Conservation (phyloP, 2,888 invertebrate species). For the Heliconius ethilla region DNA sequence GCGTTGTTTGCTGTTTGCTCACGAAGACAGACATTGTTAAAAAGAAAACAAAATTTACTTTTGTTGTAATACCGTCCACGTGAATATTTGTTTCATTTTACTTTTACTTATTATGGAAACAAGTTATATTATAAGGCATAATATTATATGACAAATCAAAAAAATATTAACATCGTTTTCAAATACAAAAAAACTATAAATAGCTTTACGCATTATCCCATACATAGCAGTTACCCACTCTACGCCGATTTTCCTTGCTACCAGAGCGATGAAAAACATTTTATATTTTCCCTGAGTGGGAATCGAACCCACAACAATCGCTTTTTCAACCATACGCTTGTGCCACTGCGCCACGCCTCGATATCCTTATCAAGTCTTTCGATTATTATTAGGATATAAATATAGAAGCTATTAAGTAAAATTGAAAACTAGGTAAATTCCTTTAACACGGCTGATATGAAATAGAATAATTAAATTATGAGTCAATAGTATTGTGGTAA, state of each 20-base stretch:
- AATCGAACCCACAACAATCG: too few species aligned
- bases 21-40: slow-evolving; percentile 52
- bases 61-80: slow-evolving; percentile 50
- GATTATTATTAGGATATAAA: not conserved
- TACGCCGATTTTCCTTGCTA: too few species aligned
- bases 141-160: not conserved
- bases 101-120: slow-evolving; percentile 20
- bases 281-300: too few species aligned
- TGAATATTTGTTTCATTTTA: slow-evolving; percentile 45
- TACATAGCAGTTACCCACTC: too few species aligned
- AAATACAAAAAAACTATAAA: too few species aligned
- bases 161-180: not conserved
- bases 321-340: too few species aligned
- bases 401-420: not conserved
- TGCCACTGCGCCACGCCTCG: too few species aligned
- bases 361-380: not conserved
- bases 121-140: not conserved
- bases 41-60: slow-evolving; percentile 71
- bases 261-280: too few species aligned
- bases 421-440: not conserved
- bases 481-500: slow-evolving; percentile 39
- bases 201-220: too few species aligned
- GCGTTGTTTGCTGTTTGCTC: slow-evolving; percentile 55
- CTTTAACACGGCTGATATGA: not conserved
- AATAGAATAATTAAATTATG: slow-evolving; percentile 1